phyloP scores from a whole-genome alignment of 2,888 invertebrate genomes.

The Ecliptopera silaceata region DNA sequence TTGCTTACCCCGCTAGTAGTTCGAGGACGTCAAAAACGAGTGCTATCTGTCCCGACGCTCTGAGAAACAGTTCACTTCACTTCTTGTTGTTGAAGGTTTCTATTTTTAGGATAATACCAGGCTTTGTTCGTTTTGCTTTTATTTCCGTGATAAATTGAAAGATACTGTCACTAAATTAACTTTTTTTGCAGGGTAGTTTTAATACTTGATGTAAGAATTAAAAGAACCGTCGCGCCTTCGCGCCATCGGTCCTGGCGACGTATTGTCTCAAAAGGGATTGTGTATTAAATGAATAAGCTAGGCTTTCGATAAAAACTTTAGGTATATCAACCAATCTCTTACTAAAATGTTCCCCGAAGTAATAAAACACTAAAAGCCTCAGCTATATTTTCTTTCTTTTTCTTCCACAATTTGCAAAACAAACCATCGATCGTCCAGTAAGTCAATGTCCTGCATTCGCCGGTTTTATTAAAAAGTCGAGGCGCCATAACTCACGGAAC shows the following conservation, averaged over 20 bases:
- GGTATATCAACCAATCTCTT: no score
- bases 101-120: constrained; percentile 13
- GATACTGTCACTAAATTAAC: constrained; percentile 1
- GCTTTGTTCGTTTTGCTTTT: constrained; percentile 8
- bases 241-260: no score
- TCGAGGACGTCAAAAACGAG: neutral
- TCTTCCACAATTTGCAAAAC: constrained; percentile 8
- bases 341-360: no score
- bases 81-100: constrained; percentile 10
- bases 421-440: neutral
- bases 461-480: constrained; percentile 23
- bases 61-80: constrained; percentile 12
- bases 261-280: no score
- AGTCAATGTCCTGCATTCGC: constrained; percentile 7
- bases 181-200: no score
- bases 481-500: constrained; percentile 17
- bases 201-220: no score
- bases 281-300: no score
- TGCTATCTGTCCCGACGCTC: neutral
- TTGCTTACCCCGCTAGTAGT: no score
- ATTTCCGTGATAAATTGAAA: constrained; percentile 10
- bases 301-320: no score
- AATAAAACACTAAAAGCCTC: no score
- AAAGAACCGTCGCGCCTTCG: no score
- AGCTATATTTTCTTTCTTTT: neutral